Evolutionary conservation across 2,797 vertebrate genomes (phyloP).

Genomic region (Triplophysa yarkandensis): DNA sequence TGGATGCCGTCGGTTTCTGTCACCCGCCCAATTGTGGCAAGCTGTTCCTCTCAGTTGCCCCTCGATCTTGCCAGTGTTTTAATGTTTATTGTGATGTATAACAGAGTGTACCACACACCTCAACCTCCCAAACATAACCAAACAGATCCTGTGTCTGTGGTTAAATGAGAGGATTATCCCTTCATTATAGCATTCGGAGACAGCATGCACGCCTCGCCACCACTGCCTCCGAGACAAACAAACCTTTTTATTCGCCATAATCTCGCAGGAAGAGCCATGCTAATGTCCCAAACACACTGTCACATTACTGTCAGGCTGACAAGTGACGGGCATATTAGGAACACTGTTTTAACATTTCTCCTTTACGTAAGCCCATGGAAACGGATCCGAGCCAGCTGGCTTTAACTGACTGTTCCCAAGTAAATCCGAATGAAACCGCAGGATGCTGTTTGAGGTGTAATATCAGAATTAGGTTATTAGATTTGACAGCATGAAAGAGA

Average conservation of each 20-base stretch:
- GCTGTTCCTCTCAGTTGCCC: background rate
- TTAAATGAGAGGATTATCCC: conserved; percentile 70
- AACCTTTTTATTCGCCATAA: conserved; percentile 36
- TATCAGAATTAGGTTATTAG: conserved; percentile 36
- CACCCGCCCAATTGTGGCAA: conserved; percentile 6
- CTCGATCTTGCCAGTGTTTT: conserved; percentile 20
- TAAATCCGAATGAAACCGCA: conserved; percentile 33
- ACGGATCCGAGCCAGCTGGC: conserved; percentile 43
- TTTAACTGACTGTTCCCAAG: conserved; percentile 35
- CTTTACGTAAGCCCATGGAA: conserved; percentile 32
- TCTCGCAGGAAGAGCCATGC: conserved; percentile 33
- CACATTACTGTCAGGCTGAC: conserved; percentile 30
- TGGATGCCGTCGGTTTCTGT: conserved; percentile 14
- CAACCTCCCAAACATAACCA: conserved; percentile 30
- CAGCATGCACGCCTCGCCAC: conserved; percentile 58
- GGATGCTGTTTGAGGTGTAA: conserved; percentile 27
- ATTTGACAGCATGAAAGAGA: conserved; percentile 39
- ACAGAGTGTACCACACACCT: conserved; percentile 34
- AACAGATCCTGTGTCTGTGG: conserved; percentile 56
- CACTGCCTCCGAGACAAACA: conserved; percentile 59
- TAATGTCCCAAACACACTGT: conserved; percentile 43
- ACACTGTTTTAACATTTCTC: conserved; percentile 25
- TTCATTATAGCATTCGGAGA: conserved; percentile 68
- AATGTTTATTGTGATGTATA: conserved; percentile 34
- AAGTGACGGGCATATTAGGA: conserved; percentile 39